Base-by-base conservation (phyloP, 1,140 invertebrate species). In the Acromyrmex charruanus region DNA sequence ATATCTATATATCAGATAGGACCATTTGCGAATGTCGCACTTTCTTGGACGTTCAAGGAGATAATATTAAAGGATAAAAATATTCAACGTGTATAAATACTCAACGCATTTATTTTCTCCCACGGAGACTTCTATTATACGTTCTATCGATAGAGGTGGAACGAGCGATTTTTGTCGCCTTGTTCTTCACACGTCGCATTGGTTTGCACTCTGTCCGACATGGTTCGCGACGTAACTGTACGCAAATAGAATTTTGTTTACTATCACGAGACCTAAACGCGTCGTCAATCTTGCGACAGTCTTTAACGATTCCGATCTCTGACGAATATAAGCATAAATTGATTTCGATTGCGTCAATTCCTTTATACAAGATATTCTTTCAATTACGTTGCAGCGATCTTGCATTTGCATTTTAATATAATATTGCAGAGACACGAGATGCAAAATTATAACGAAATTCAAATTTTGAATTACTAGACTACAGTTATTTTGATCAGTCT, bases 171-270 rank as follows among this genome's bases (percentile, higher is more conserved):
- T 74, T 49, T 53, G 77, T 68, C 55, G 12, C 2, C 35, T 81
- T 2, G n/a, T 58, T 35, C 49, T 39, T 59, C 25, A 35, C 25
- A 39, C 49, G 9, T 80, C 28, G 44, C 58, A 18, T 10, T 31
- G 49, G 21, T n/a, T 25, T 44, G 51, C 61, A 31, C 25, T 21
- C 3, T 14, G 63, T 31, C 9, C 39, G 14, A n/a, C n/a, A 59
- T 55, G 14, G 25, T 49, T 21, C 9, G 25, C 68, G 80, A 82
- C 69, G 80, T 61, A 75, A 35, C 69, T 51, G 21, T n/a, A 75
- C 80, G 49, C 49, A 84, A 84, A 84, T 84, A 84, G 80, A 84
- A 84, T 75, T 84, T 74, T 84, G 80, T 84, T 84, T 84, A 84
- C 80, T 31, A 35, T 18, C n/a, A 9, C 18, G 25, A 21, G 12